Evolutionary conservation across 1,140 invertebrate genomes (phyloP), one percentile per base, ranked within the genome.

Genomic region (Drosophila melanica): DNA sequence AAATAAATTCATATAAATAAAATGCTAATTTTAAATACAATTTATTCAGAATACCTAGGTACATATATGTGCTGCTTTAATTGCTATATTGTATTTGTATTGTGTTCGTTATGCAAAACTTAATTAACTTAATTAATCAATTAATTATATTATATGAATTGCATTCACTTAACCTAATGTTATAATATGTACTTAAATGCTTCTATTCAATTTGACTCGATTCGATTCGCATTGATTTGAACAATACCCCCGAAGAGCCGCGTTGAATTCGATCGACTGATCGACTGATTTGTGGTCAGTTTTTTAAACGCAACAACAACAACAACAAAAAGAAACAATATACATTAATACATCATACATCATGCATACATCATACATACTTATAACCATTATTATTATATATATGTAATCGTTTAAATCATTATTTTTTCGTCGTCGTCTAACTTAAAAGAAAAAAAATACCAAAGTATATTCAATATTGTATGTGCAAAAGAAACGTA

Each of bases 381-480:
- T 77, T 81, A 81, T 78, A 79, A 57, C 18, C 44, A 80, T 71
- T 75, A 75, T 77, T 71, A 70, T 77, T 69, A 74, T 75, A 74
- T 70, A 74, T 81, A 78, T 71, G 71, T 78, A 79, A 75, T 66
- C 59, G 48, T 74, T 74, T 85, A 79, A 75, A 51, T 69, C 55
- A 54, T 39, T 55, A 59, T 79, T 79, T 68, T 87, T 87, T 65
- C 45, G 66, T 75, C 67, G 81, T 86, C 81, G 77, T 86, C 81
- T 86, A 72, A 85, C 70, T 73, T 67, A 60, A 63, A 70, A 39
- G 35, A 20, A 67, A 51, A 44, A 53, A 63, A 78, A 72, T 72
- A 77, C 57, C 77, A 65, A 77, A 77, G 65, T 78, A 78, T 81
- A 82, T 81, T 71, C 79, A 78, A 77, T 81, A 84, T 84, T 79